Evolutionary conservation across 2,888 invertebrate species (phyloP).

Genomic region (Caenorhabditis wallacei): DNA sequence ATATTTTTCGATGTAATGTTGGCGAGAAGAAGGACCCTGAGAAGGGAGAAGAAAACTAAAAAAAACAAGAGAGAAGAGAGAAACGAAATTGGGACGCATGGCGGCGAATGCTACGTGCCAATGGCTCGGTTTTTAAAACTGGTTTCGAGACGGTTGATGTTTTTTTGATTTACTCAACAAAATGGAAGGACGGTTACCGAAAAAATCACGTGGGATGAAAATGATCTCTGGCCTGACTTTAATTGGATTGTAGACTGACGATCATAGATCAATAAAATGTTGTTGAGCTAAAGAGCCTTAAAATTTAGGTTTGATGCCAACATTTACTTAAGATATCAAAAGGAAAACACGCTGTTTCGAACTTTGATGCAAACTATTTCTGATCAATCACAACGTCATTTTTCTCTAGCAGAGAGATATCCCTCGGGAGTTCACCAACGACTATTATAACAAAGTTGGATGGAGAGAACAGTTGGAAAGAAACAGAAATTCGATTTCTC

Average conservation of each 20-base stretch:
- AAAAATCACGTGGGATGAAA: conserved; percentile 34
- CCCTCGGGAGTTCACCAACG: too few relatives aligned
- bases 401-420: too few relatives aligned
- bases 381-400: too few relatives aligned
- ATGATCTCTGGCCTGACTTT: conserved; percentile 21
- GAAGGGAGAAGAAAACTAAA: conserved; percentile 32
- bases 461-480: neutral
- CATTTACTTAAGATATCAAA: too few relatives aligned
- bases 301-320: too few relatives aligned
- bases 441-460: neutral
- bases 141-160: conserved; percentile 50
- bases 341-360: too few relatives aligned
- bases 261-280: neutral
- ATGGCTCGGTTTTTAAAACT: conserved; percentile 47
- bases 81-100: conserved; percentile 46
- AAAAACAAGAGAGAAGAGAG: conserved; percentile 45
- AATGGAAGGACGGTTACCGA: conserved; percentile 3
- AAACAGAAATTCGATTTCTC: conserved; percentile 11
- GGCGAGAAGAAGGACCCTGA: conserved; percentile 28
- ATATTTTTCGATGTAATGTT: conserved; percentile 43
- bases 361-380: too few relatives aligned
- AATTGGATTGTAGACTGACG: conserved; percentile 4
- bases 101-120: conserved; percentile 47
- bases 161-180: conserved; percentile 46
- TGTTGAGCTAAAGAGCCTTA: too few relatives aligned